These are phyloP conservation scores for Lanius collurio DNA, from an alignment of 2,113 vertebrate species.

Conservation along the genomic window DNA sequence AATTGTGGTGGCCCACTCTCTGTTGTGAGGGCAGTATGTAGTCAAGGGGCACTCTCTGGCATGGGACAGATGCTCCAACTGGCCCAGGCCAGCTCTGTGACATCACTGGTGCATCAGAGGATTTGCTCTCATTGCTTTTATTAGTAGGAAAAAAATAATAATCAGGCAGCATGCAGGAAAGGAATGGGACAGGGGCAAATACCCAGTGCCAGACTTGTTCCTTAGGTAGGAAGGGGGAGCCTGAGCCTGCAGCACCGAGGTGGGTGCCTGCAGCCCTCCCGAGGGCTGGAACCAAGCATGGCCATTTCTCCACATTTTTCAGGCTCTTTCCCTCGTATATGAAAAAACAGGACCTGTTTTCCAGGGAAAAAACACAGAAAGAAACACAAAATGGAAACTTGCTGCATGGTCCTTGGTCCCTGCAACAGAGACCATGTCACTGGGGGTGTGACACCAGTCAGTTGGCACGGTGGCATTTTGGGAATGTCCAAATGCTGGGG, in stretches of 20 bases:
- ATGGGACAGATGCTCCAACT: background rate
- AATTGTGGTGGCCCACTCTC: background rate
- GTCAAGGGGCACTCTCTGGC: fast-evolving
- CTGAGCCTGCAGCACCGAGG: fast-evolving
- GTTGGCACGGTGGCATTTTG: fast-evolving
- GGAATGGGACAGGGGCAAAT: background rate
- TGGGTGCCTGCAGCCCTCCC: fast-evolving
- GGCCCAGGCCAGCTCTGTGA: background rate
- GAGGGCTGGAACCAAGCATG: fast-evolving
- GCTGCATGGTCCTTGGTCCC: background rate
- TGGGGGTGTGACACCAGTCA: fast-evolving
- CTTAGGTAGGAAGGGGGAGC: too few relatives aligned
- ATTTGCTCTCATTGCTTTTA: background rate
- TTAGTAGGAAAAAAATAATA: background rate
- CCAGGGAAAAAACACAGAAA: background rate
- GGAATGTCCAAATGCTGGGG: fast-evolving
- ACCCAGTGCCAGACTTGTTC: background rate
- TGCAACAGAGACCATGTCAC: fast-evolving
- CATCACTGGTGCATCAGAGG: background rate
- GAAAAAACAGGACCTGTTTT: fast-evolving
- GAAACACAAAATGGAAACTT: background rate
- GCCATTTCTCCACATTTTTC: background rate
- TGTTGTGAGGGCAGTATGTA: background rate
- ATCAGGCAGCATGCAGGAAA: background rate
- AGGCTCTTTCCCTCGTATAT: fast-evolving